Evolutionary conservation across 2,888 invertebrate genomes (phyloP), one percentile per base, ranked within the genome.

Genomic region (Cephus pulcher): DNA sequence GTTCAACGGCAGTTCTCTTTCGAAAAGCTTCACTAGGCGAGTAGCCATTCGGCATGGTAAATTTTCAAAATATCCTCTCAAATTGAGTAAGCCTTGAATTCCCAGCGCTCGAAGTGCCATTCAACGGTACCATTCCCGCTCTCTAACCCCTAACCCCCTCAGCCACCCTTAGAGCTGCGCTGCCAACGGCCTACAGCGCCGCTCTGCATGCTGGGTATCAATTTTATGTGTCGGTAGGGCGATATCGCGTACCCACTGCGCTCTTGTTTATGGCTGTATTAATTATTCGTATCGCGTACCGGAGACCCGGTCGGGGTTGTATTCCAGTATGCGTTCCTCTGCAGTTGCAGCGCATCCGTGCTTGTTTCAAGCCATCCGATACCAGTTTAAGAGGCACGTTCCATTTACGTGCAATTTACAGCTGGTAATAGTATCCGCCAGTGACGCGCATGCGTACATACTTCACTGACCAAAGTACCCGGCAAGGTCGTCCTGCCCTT

Each of bases 201-300:
- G 33, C 75, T 56, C 69, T 76, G 84, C 85, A 84, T 80, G 81
- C 83, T 78, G 83, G 87, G 86, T 88, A 90, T 90, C 86, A 89
- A 90, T 90, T 90, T 89, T 88, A 89, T 87, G 86, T 85, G 86
- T 85, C 85, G 83, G 86, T 86, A 82, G 83, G 83, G 83, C 87
- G 86, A 87, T 88, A 89, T 87, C 87, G 75, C 81, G 80, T 83
- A 80, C 74, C 79, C 82, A 78, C 80, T 56, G 78, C 75, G 82
- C 77, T 83, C 87, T 89, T 89, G 90, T 90, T 90, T 90, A 90
- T 89, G 86, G 88, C 82, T 86, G 86, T 89, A 90, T 90, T 90
- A 90, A 90, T 90, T 90, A 90, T 90, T 90, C 90, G 86, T 88
- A 90, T 89, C 90, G 89, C 90, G 89, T 90, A 88, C 82, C 56